Evolutionary conservation across 2,797 vertebrate genomes (phyloP).

Genomic region (Phoxinus dragarum): DNA sequence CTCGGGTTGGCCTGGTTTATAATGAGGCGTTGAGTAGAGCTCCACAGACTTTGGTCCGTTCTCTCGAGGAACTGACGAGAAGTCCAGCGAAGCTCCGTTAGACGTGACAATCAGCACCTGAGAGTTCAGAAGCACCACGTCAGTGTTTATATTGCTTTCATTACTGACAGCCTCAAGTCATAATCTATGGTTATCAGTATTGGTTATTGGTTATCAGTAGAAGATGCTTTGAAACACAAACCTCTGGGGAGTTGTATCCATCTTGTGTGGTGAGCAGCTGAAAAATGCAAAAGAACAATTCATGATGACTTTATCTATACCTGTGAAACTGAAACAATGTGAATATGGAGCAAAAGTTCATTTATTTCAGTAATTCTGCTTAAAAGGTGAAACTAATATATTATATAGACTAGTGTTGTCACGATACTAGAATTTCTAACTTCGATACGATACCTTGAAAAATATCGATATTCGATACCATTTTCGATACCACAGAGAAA

Average conservation of each 20-base stretch:
- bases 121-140: conserved; percentile 8
- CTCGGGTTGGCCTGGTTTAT: conserved; percentile 76
- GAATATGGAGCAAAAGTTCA: too few relatives aligned
- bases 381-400: too few relatives aligned
- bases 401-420: too few relatives aligned
- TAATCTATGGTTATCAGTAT: not conserved
- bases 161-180: conserved; percentile 18
- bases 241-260: conserved; percentile 84
- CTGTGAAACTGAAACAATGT: too few relatives aligned
- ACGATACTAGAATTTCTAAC: too few relatives aligned
- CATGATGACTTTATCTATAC: not conserved
- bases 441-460: too few relatives aligned
- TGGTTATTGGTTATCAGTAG: not conserved
- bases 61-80: conserved; percentile 77
- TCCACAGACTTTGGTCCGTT: conserved; percentile 79
- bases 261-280: conserved; percentile 80
- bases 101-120: conserved; percentile 84
- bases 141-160: conserved; percentile 22
- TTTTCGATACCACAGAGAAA: too few relatives aligned
- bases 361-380: too few relatives aligned
- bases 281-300: not conserved
- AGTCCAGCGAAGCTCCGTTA: conserved; percentile 82
- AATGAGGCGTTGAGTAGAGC: conserved; percentile 83
- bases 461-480: too few relatives aligned
- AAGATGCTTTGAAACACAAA: conserved; percentile 53